Percentiles rank a stretch among this genome's conserved stretches.
These are phyloP conservation scores for Leguminivora glycinivorella DNA, from an alignment of 1,140 invertebrate genomes.

Conservation along the genomic window DNA sequence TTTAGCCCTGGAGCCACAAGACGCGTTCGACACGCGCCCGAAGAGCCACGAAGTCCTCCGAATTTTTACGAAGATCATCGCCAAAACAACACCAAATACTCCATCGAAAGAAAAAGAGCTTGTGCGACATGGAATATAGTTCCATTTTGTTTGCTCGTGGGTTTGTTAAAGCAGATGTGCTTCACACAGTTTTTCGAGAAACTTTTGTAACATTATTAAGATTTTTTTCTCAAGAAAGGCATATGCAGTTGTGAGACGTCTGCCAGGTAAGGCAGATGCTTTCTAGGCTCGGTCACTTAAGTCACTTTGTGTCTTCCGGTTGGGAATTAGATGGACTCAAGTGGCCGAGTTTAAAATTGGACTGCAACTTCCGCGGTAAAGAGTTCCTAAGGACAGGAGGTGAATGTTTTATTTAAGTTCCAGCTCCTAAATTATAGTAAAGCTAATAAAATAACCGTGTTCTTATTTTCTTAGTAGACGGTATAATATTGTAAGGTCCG, in stretches of 20 bases:
- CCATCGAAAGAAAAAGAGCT: conserved; percentile 26
- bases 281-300: conserved; percentile 47
- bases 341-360: conserved; percentile 1
- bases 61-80: conserved; percentile 21
- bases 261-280: conserved; percentile 64
- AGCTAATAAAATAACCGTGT: neutral
- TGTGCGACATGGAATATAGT: conserved; percentile 8
- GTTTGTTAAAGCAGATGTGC: conserved; percentile 59
- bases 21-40: conserved; percentile 50
- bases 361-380: conserved; percentile 14
- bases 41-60: conserved; percentile 44
- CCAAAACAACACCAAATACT: conserved; percentile 35
- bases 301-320: conserved; percentile 47
- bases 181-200: conserved; percentile 62
- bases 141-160: conserved; percentile 29
- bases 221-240: conserved; percentile 67
- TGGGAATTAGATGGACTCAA: conserved; percentile 16
- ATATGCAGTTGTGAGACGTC: conserved; percentile 54
- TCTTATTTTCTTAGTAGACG: too few species aligned
- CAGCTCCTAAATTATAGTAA: neutral
- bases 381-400: neutral
- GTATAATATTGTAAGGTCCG: too few species aligned
- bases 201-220: conserved; percentile 69
- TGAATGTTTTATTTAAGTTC: neutral
- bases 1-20: conserved; percentile 41